phyloP scores from a whole-genome alignment of 92 coral and sea anemone genomes.

The Epizoanthus ramosus region DNA sequence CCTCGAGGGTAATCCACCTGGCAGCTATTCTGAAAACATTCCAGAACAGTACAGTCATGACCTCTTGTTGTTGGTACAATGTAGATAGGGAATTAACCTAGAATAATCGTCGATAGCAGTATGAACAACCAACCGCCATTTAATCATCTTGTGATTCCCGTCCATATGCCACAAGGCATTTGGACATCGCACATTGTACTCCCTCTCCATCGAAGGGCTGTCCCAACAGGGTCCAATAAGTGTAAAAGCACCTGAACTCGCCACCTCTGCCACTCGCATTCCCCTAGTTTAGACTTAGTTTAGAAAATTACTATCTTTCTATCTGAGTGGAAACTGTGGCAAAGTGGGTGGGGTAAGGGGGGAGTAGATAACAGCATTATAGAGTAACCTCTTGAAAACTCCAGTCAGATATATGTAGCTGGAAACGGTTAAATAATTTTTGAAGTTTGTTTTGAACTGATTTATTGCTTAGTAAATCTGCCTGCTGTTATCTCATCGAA shows the following conservation, averaged over 20 bases:
- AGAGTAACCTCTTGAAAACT: too few relatives aligned
- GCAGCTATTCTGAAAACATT: slow-evolving; percentile 32
- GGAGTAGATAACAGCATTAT: too few relatives aligned
- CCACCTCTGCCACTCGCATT: slow-evolving; percentile 39
- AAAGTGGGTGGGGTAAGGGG: too few relatives aligned
- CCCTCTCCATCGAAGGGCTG: slow-evolving; percentile 50
- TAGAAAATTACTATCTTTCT: too few relatives aligned
- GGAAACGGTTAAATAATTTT: too few relatives aligned
- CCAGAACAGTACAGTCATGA: slow-evolving; percentile 37
- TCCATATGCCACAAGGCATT: slow-evolving; percentile 47
- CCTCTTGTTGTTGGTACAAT: slow-evolving; percentile 44
- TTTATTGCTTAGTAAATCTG: too few relatives aligned
- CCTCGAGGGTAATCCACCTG: slow-evolving; percentile 32
- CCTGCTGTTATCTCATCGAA: too few relatives aligned
- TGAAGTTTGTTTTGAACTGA: too few relatives aligned
- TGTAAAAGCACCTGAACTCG: slow-evolving; percentile 8
- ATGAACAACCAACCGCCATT: slow-evolving; percentile 47
- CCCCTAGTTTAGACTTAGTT: too few relatives aligned
- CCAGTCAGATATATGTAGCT: too few relatives aligned
- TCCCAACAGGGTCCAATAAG: slow-evolving; percentile 42
- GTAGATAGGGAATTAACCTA: slow-evolving; percentile 35
- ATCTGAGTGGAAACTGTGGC: too few relatives aligned
- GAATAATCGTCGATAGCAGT: slow-evolving; percentile 45
- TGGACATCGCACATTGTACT: slow-evolving; percentile 49
- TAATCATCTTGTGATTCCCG: slow-evolving; percentile 45